Conservation (phyloP, 53 echinoderm and acorn worm species). For the Echinometra lucunter region DNA sequence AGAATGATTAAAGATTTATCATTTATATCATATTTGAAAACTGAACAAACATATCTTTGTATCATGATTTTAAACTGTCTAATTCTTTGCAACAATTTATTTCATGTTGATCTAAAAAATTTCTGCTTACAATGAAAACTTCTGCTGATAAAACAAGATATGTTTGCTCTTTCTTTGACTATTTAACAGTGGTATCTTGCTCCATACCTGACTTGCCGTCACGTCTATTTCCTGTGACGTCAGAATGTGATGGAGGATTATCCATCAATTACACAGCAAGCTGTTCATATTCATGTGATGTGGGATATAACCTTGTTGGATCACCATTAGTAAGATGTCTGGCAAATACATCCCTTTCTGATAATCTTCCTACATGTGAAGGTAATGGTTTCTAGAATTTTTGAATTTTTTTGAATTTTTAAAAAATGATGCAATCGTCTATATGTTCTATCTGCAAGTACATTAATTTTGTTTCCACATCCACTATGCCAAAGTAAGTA, state of each 20-base stretch:
- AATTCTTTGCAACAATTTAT: no score
- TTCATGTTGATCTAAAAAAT: no score
- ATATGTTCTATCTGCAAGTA: no score
- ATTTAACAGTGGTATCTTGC: slow-evolving; percentile 11
- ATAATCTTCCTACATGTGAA: slow-evolving; percentile 5
- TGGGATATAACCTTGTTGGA: slow-evolving; percentile 26
- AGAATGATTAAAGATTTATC: no score
- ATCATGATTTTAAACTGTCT: no score
- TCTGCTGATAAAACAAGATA: no score
- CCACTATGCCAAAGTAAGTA: no score
- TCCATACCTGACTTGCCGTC: background rate
- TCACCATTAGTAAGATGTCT: background rate
- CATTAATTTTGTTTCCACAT: no score
- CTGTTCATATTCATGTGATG: slow-evolving; percentile 43
- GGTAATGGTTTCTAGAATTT: no score
- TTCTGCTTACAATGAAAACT: no score
- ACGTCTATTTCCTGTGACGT: background rate
- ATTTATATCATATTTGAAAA: no score
- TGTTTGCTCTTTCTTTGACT: background rate
- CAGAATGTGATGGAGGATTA: background rate
- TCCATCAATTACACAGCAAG: slow-evolving; percentile 47
- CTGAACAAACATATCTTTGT: no score
- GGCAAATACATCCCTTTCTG: slow-evolving; percentile 13
- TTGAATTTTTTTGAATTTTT: background rate
- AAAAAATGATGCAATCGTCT: background rate